A percentile compares a stretch with the other conserved stretches of the same genome.
These are phyloP conservation scores for Percopsis omiscomaycus DNA, from an alignment of 2,797 vertebrate species.

Conservation along the genomic window DNA sequence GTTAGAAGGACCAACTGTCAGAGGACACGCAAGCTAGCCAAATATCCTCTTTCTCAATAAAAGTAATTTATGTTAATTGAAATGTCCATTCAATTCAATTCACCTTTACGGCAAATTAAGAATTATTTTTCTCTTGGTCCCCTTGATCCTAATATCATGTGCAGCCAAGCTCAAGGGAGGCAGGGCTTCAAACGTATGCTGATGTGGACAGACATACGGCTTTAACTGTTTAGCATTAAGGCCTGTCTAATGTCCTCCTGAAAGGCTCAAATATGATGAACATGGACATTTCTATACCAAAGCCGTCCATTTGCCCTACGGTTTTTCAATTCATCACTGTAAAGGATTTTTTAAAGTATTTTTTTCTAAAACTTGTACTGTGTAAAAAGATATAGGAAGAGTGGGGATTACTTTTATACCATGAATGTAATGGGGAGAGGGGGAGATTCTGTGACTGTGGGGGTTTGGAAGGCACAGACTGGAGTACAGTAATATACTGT, in stretches of 20 bases:
- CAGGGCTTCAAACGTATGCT: constrained; percentile 24
- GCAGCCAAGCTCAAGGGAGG: constrained; percentile 20
- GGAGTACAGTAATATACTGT: constrained; percentile 21
- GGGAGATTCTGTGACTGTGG: constrained; percentile 13
- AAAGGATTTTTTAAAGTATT: too few species aligned
- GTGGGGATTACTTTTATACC: neutral
- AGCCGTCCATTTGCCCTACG: too few species aligned
- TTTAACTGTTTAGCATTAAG: constrained; percentile 20
- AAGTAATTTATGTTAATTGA: constrained; percentile 60
- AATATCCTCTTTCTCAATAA: constrained; percentile 67
- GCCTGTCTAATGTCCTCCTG: too few species aligned
- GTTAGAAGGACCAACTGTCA: constrained; percentile 40
- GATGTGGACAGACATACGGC: constrained; percentile 16
- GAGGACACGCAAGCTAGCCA: constrained; percentile 56
- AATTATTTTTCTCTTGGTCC: constrained; percentile 51
- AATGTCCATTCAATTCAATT: constrained; percentile 64
- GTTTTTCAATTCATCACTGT: too few species aligned
- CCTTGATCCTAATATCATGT: constrained; percentile 35
- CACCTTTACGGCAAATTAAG: constrained; percentile 67
- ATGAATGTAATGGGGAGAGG: neutral
- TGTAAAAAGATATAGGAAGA: neutral
- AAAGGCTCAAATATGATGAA: too few species aligned
- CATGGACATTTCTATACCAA: too few species aligned
- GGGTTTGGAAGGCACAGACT: constrained; percentile 4
- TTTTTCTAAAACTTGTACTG: too few species aligned